phyloP scores from a whole-genome alignment of 2,113 vertebrate genomes.

The Pitta sordida region DNA sequence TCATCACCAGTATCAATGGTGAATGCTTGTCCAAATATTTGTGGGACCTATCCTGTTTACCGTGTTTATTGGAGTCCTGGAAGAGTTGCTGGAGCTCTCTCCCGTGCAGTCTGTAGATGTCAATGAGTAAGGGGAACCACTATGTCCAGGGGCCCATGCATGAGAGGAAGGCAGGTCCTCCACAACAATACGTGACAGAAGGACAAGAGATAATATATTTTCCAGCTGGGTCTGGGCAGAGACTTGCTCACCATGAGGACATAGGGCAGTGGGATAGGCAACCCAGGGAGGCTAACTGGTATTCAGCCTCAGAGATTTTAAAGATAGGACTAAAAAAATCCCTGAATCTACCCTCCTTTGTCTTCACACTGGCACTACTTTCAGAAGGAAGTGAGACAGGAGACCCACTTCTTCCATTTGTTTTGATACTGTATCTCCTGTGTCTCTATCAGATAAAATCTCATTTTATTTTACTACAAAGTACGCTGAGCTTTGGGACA shows the following conservation, averaged over 20 bases:
- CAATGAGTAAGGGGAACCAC: not conserved
- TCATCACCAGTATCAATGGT: accelerated
- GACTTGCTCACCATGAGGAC: accelerated
- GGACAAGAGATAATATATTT: not conserved
- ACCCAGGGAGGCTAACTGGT: not conserved
- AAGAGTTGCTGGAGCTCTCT: not conserved
- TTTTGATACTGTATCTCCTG: not conserved
- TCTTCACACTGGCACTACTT: not conserved
- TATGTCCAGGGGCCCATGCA: not conserved
- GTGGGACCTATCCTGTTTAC: not conserved
- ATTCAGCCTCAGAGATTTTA: not conserved
- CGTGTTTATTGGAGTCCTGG: not conserved
- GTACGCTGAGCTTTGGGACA: not conserved
- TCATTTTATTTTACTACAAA: not conserved
- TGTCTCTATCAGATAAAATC: not conserved
- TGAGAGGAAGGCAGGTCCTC: not conserved
- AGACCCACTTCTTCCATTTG: not conserved
- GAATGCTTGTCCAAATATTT: not conserved
- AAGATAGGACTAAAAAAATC: not conserved
- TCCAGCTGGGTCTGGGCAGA: accelerated
- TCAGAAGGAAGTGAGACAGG: not conserved
- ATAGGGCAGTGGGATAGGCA: accelerated
- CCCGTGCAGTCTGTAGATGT: not conserved
- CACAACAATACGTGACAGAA: not conserved
- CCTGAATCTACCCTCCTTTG: accelerated